A percentile compares a stretch with the other conserved stretches of the same genome.
Evolutionary conservation across 2,888 invertebrate species (phyloP).

Genomic region (Oscheius sp.): DNA sequence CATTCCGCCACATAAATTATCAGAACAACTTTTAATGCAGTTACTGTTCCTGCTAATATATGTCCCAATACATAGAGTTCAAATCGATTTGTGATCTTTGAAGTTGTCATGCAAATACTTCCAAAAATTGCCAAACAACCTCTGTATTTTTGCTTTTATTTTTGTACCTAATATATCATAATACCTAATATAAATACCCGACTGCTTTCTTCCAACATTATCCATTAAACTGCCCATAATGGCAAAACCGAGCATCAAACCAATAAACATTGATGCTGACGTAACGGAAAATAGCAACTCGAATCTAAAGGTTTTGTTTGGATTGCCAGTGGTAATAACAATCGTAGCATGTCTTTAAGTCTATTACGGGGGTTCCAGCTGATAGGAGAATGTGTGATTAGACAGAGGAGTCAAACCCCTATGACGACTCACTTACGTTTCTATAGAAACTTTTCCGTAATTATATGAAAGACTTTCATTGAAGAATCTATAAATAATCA

Average conservation of each 20-base stretch:
- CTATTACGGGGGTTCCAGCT: background rate
- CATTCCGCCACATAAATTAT: slow-evolving; percentile 64
- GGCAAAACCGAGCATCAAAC: slow-evolving; percentile 55
- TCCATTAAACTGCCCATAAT: slow-evolving; percentile 61
- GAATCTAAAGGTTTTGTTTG: slow-evolving; percentile 49
- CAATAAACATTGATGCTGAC: slow-evolving; percentile 58
- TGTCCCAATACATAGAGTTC: slow-evolving; percentile 62
- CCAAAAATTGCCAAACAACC: slow-evolving; percentile 55
- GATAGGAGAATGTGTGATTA: background rate
- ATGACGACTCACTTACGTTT: slow-evolving; percentile 36
- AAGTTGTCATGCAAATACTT: slow-evolving; percentile 49
- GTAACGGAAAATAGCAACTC: slow-evolving; percentile 58
- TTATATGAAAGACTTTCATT: slow-evolving; percentile 42
- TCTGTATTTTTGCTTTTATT: slow-evolving; percentile 31
- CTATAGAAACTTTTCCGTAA: slow-evolving; percentile 36
- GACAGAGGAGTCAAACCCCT: slow-evolving; percentile 2
- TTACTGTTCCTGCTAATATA: slow-evolving; percentile 54
- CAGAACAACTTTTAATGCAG: slow-evolving; percentile 52
- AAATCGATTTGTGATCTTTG: slow-evolving; percentile 44
- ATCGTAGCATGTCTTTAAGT: background rate
- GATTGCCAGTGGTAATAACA: background rate
- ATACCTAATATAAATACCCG: slow-evolving; percentile 54
- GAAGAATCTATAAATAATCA: slow-evolving; percentile 55
- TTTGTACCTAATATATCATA: no score
- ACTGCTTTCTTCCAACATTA: slow-evolving; percentile 54